These are phyloP conservation scores for Apus apus DNA, from an alignment of 2,113 vertebrate species.

Conservation along the genomic window DNA sequence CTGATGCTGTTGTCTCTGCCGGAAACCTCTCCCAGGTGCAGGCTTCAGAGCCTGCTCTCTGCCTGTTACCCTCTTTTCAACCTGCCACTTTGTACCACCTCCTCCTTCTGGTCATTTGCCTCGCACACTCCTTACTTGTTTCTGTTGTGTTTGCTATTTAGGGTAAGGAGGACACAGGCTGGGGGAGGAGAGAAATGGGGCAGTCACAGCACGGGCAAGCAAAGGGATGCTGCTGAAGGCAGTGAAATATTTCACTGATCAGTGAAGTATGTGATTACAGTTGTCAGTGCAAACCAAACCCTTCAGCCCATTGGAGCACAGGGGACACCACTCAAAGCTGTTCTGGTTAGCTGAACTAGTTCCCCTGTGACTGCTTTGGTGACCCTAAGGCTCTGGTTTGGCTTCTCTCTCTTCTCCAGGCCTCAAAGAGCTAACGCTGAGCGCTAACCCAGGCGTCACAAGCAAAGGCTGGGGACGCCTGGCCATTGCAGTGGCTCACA, in stretches of 20 bases:
- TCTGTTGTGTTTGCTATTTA: background rate
- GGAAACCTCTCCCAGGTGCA: background rate
- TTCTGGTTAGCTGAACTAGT: background rate
- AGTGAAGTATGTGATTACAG: background rate
- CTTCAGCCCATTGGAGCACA: background rate
- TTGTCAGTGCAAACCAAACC: background rate
- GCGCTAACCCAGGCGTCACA: constrained; percentile 92
- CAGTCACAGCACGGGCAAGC: background rate
- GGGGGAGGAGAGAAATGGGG: background rate
- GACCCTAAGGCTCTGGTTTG: background rate
- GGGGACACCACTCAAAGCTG: background rate
- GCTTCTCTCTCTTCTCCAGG: constrained; percentile 76
- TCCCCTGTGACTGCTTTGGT: background rate
- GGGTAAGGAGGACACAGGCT: background rate
- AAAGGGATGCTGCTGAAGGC: background rate
- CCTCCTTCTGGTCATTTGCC: background rate
- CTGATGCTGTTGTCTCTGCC: background rate
- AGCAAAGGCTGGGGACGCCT: constrained; percentile 92
- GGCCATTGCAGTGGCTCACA: constrained; percentile 93
- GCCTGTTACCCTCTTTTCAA: background rate
- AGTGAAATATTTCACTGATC: background rate
- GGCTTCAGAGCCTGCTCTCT: background rate
- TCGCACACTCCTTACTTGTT: background rate
- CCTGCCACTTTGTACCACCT: background rate
- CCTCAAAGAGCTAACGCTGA: constrained; percentile 92